Evolutionary conservation across 2,113 vertebrate species (phyloP).

Genomic region (Deroptyus accipitrinus): DNA sequence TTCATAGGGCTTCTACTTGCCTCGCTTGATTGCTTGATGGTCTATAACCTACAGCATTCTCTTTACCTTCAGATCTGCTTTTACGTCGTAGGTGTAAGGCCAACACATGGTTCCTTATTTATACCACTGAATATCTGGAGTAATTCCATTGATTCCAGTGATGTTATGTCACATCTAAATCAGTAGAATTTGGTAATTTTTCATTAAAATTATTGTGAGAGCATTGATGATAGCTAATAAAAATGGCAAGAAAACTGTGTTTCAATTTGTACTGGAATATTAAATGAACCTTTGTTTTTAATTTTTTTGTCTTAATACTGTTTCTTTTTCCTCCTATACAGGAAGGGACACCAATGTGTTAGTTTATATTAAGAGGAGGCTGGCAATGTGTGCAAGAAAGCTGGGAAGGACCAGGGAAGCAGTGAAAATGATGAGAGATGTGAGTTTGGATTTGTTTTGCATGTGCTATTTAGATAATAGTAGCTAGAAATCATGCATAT

Average conservation of each 20-base stretch:
- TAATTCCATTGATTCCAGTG: neutral
- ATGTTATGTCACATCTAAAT: neutral
- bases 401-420: constrained; percentile 96
- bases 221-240: neutral
- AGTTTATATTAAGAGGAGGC: constrained; percentile 96
- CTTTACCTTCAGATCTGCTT: neutral
- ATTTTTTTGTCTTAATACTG: constrained; percentile 24
- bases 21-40: neutral
- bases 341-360: constrained; percentile 98
- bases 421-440: constrained; percentile 99
- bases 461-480: neutral
- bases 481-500: neutral
- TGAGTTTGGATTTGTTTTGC: constrained; percentile 77
- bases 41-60: neutral
- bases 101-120: neutral
- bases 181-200: neutral
- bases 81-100: neutral
- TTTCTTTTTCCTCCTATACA: constrained; percentile 64
- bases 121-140: neutral
- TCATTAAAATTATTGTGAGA: neutral
- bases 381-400: constrained; percentile 98
- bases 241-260: neutral
- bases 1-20: neutral
- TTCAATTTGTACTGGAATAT: constrained; percentile 2
- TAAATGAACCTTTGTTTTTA: neutral